phyloP scores from a whole-genome alignment of 2,888 invertebrate species.

The Horisme vitalbata region DNA sequence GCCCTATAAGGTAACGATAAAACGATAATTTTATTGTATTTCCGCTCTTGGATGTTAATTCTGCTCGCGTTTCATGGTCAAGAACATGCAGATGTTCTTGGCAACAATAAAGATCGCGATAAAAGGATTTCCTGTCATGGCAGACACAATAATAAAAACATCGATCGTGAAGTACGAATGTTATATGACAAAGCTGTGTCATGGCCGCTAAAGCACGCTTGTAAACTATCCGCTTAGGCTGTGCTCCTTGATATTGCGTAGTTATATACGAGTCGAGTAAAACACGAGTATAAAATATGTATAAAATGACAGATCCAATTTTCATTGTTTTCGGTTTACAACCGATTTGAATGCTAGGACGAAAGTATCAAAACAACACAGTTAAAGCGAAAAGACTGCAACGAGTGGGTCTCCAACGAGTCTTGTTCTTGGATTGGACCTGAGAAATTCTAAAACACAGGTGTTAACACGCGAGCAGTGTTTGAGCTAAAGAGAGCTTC shows the following conservation, averaged over 20 bases:
- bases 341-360: neutral
- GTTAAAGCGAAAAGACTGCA: slow-evolving; percentile 4
- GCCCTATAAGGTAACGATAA: slow-evolving; percentile 20
- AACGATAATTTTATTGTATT: slow-evolving; percentile 20
- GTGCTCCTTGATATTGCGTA: slow-evolving; percentile 1
- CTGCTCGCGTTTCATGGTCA: slow-evolving; percentile 19
- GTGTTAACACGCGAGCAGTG: slow-evolving; percentile 18
- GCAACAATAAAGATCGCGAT: slow-evolving; percentile 15
- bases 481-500: slow-evolving; percentile 54
- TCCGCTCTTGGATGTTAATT: slow-evolving; percentile 19
- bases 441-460: slow-evolving; percentile 23
- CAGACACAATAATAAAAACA: slow-evolving; percentile 15
- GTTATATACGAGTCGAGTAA: neutral
- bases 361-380: slow-evolving; percentile 3
- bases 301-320: too few species aligned
- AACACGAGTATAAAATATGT: too few species aligned
- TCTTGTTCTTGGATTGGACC: slow-evolving; percentile 60
- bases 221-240: neutral
- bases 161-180: slow-evolving; percentile 30
- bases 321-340: neutral
- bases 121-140: slow-evolving; percentile 19
- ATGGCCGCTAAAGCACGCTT: slow-evolving; percentile 52
- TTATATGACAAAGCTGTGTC: slow-evolving; percentile 49
- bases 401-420: slow-evolving; percentile 55
- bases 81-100: slow-evolving; percentile 20